phyloP scores from a whole-genome alignment of 2,888 invertebrate species.

The Dynastes hyllus region DNA sequence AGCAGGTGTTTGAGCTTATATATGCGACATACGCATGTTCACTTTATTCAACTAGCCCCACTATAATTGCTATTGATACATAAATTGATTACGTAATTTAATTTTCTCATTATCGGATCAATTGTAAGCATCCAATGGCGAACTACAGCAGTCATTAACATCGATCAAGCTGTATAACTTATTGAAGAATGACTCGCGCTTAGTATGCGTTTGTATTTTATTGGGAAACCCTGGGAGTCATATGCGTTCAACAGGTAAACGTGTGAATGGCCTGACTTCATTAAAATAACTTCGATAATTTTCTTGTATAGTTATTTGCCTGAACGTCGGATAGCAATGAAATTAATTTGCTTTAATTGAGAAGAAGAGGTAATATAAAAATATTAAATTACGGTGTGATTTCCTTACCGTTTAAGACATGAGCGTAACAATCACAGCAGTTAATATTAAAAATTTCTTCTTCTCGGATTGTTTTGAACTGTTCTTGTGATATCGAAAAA shows the following conservation, averaged over 20 bases:
- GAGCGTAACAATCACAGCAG: neutral
- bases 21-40: conserved; percentile 7
- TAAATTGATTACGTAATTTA: conserved; percentile 50
- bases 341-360: conserved; percentile 27
- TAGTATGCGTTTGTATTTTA: conserved; percentile 21
- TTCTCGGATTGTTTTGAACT: no score
- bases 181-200: conserved; percentile 21
- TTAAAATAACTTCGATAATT: conserved; percentile 31
- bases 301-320: neutral
- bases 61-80: conserved; percentile 49
- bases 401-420: neutral
- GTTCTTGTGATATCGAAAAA: no score
- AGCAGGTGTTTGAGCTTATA: conserved; percentile 50
- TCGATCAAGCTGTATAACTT: conserved; percentile 39
- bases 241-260: conserved; percentile 12
- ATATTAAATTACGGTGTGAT: neutral
- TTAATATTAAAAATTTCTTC: neutral
- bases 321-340: neutral
- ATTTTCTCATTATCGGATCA: conserved; percentile 44
- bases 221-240: conserved; percentile 12
- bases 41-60: conserved; percentile 24
- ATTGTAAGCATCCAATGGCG: conserved; percentile 39
- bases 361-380: neutral
- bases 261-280: conserved; percentile 23
- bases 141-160: conserved; percentile 27